Conservation (phyloP, 2,797 vertebrate species). For the Aeoliscus strigatus region DNA sequence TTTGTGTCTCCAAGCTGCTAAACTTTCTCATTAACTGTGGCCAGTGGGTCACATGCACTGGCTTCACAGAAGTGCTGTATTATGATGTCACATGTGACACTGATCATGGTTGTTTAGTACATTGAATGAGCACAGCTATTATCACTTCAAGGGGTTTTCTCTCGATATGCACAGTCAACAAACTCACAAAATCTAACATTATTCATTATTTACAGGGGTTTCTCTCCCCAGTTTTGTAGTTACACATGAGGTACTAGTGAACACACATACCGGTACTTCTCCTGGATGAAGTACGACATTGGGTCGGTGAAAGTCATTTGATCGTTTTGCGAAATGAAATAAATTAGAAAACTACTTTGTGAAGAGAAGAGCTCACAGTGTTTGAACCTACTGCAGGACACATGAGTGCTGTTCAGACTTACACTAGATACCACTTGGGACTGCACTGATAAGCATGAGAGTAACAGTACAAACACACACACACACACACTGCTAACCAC, state of each 20-base stretch:
- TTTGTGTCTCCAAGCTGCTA: too few species aligned
- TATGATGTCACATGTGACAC: too few species aligned
- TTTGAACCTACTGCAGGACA: slow-evolving; percentile 3
- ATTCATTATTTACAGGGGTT: slow-evolving; percentile 33
- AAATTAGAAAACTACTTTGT: slow-evolving; percentile 8
- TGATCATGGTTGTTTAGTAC: too few species aligned
- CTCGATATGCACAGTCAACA: slow-evolving; percentile 5
- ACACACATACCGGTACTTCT: slow-evolving; percentile 8
- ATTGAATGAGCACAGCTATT: not conserved
- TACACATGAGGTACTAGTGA: slow-evolving; percentile 13
- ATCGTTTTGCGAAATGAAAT: slow-evolving; percentile 20
- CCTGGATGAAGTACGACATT: slow-evolving; percentile 13
- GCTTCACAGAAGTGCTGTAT: too few species aligned
- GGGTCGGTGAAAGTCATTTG: slow-evolving; percentile 14
- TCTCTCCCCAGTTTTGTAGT: slow-evolving; percentile 12
- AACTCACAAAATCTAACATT: slow-evolving; percentile 2
- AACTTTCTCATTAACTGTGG: too few species aligned
- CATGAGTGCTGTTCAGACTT: slow-evolving; percentile 11
- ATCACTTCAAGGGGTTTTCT: slow-evolving; percentile 1
- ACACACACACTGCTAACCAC: too few species aligned
- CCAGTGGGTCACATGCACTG: too few species aligned
- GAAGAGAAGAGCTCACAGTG: slow-evolving; percentile 7
- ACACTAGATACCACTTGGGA: slow-evolving; percentile 7
- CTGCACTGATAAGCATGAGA: slow-evolving; percentile 58
- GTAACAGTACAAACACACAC: too few species aligned